Base-by-base conservation (phyloP, 2,888 invertebrate species). In the Taphrorychus bicolor region DNA sequence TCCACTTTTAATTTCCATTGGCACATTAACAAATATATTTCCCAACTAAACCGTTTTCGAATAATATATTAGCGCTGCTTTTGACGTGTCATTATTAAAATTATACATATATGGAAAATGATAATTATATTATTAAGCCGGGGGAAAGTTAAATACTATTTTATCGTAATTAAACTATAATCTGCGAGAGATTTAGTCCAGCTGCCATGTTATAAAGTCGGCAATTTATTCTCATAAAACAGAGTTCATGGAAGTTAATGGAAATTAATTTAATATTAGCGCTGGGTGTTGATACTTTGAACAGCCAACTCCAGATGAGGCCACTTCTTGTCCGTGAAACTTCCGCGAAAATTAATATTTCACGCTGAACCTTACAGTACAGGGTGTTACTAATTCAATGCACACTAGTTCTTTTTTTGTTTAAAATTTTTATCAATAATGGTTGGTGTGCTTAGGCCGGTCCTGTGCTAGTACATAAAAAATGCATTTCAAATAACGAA, bases 401-500 rank as follows among this genome's bases (percentile, higher is more conserved):
- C n/a, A n/a, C n/a, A n/a, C n/a, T n/a, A n/a, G n/a, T n/a, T n/a
- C n/a, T n/a, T n/a, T n/a, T n/a, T n/a, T n/a, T n/a, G n/a, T n/a
- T n/a, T n/a, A n/a, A n/a, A n/a, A n/a, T n/a, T n/a, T n/a, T n/a
- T n/a, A n/a, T 32, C 32, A 32, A 9, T 32, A 32, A 32, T 32
- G 11, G 11, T 11, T 32, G 11, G 32, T 32, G 11, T 7, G 2
- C 45, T 3, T n/a, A 17, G 45, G 7, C 14, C 45, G 14, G 16
- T 14, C 7, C 45, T 45, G 45, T 45, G 17, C 14, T 16, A 45
- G 11, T 17, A 22, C 71, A 72, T 73, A 73, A 73, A 73, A 73
- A 73, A 72, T 71, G 69, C 72, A 73, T 71, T 73, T 72, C 41
- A 63, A 48, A 48, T 63, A 57, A 53, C 56, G n/a, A 68, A 62